Evolutionary conservation across 1,140 invertebrate genomes (phyloP), one percentile per base, ranked within the genome.

Genomic region (Bombus sibiricus): DNA sequence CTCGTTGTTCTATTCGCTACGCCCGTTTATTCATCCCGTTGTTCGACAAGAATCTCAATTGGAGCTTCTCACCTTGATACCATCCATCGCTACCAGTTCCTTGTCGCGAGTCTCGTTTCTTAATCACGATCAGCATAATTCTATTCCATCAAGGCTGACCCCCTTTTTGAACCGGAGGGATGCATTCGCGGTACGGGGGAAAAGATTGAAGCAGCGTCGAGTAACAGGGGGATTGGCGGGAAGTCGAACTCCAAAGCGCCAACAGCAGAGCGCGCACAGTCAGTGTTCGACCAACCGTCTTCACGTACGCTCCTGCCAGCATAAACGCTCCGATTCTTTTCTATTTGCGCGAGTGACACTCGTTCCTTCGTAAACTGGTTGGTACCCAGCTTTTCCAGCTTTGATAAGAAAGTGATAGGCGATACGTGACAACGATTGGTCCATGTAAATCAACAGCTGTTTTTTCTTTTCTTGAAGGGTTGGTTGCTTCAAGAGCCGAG

Each of bases 201-300:
- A 83, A 87, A 79, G 75, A 86, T 77, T 37, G 82, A 85, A 88
- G 86, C 77, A 34, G 81, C 77, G 79, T 81, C 81, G 88, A 86
- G 88, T 85, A 81, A 80, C 77, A 83, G 86, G 89, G 86, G 86
- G 92, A 88, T 91, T 92, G 91, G 92, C 88, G 93, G 92, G 91
- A 93, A 92, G 92, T 88, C 86, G 86, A 89, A 89, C 89, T 77
- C 88, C 79, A 90, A 86, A 88, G 91, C 91, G 92, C 88, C 92
- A 92, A 88, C 88, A 82, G 88, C 85, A 86, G 86, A 90, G 93
- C 91, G 91, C 93, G 92, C 90, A 91, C 89, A 91, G 92, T 91
- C 93, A 94, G 93, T 94, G 89, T 88, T 92, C 91, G 91, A 89
- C 92, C 90, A 94, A 93, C 93, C 93, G 91, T 90, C 93, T 91